Base-by-base conservation (phyloP, 35 echinoderm and acorn worm genomes). In the Holothuria glaberrima region DNA sequence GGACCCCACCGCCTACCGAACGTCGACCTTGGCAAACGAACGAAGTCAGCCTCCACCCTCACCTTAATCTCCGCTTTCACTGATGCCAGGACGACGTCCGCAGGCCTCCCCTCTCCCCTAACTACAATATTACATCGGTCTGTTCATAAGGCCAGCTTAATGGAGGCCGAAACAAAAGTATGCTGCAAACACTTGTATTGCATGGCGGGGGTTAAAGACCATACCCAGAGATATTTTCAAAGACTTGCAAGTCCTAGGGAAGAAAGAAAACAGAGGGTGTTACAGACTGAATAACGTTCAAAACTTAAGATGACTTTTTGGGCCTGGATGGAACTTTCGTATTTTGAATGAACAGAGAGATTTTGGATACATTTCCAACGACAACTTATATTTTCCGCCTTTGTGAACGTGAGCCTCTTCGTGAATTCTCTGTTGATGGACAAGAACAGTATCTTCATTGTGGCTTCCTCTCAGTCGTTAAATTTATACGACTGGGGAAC, bases 311-410 rank as follows among this genome's bases (percentile, higher is more conserved):
- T 75, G 16, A 73, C 12, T 58, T 89, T 54, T 89, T 60, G 70
- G 88, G 71, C 52, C 48, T 10, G 88, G 88, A 89, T 89, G 88
- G 88, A 75, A 89, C 71, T 89, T 75, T 74, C 68, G 48, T 60
- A 61, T 89, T 32, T 18, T 89, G 44, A 89, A 89, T 75, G 52
- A 76, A 34, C 45, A 89, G 14, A 89, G 60, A 89, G 88, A 89
- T 74, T 89, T 89, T 77, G 88, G 71, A 5, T 89, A 78, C 48
- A 59, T 76, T 59, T 21, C 88, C 12, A 54, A 89, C 27, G 38
- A 86, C 59, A 76, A 77, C 25, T 58, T 89, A 0, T 69, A 36
- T 73, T 88, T 89, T 38, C n/a, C 70, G 71, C 19, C 52, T 89
- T 26, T 19, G 69, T 89, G 88, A 89, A 75, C 68, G 88, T 21